Conservation (phyloP, 2,113 vertebrate species). For the Siphamia tubifer region DNA sequence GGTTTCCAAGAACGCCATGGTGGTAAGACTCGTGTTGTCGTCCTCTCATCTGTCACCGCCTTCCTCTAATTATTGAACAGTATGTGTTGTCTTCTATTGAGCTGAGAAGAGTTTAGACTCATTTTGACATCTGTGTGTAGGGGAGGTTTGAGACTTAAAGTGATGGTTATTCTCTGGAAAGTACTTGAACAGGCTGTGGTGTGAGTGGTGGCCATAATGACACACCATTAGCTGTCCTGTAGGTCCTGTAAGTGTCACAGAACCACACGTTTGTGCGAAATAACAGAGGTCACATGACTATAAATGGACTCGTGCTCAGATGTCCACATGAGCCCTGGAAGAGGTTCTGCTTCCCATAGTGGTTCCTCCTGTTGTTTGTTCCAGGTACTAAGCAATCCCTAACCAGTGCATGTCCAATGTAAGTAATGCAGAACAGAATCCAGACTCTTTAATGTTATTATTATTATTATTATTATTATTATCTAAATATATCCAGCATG, state of each 20-base stretch:
- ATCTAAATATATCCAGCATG: no score
- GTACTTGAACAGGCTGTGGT: slow-evolving; percentile 2
- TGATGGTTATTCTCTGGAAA: not conserved
- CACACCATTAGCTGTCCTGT: not conserved
- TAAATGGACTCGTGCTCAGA: no score
- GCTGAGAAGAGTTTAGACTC: not conserved
- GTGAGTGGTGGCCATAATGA: slow-evolving; percentile 43
- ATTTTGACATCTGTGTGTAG: not conserved
- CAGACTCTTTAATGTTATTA: no score
- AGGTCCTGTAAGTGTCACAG: no score
- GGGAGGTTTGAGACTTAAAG: not conserved
- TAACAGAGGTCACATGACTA: not conserved
- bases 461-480: no score
- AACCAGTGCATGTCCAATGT: no score
- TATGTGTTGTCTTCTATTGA: slow-evolving; percentile 9
- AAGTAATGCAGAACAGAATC: no score
- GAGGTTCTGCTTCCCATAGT: no score
- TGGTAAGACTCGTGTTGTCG: slow-evolving; percentile 82
- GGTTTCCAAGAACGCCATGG: slow-evolving; percentile 94
- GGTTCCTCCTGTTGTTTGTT: no score
- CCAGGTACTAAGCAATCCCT: no score
- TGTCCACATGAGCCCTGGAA: no score
- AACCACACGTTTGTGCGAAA: not conserved
- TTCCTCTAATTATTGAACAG: not conserved
- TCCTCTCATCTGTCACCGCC: not conserved